Evolutionary conservation across 2,888 invertebrate genomes (phyloP).

Genomic region (Carcina quercana): DNA sequence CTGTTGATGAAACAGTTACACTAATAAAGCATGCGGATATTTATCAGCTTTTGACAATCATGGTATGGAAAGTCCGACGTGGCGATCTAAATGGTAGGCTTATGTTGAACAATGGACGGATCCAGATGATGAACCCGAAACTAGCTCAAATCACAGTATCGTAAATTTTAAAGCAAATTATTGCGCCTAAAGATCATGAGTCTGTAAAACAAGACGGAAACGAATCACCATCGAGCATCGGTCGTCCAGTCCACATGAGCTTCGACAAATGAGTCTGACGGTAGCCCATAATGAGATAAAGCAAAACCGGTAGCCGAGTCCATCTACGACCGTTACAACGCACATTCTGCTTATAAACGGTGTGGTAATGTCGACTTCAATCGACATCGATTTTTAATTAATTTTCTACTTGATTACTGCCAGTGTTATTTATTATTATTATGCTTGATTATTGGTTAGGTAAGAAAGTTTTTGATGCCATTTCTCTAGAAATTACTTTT

Average conservation of each 20-base stretch:
- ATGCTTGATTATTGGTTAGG: constrained; percentile 24
- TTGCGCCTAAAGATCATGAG: too few relatives aligned
- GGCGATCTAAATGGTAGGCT: too few relatives aligned
- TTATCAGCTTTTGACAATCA: too few relatives aligned
- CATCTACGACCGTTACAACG: constrained; percentile 62
- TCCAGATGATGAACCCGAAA: too few relatives aligned
- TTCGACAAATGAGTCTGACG: constrained; percentile 55
- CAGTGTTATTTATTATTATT: constrained; percentile 43
- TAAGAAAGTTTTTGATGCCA: not conserved
- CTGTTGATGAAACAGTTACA: too few relatives aligned
- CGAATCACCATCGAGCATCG: too few relatives aligned
- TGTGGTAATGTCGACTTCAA: constrained; percentile 59
- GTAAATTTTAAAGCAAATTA: too few relatives aligned
- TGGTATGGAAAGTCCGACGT: too few relatives aligned
- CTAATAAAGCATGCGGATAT: too few relatives aligned
- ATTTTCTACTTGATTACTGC: constrained; percentile 60
- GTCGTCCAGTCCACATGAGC: constrained; percentile 22
- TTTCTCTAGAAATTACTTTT: not conserved
- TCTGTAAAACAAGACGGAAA: too few relatives aligned
- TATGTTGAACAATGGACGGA: too few relatives aligned
- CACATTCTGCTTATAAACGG: constrained; percentile 56
- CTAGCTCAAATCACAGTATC: too few relatives aligned
- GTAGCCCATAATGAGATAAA: constrained; percentile 49
- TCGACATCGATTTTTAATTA: constrained; percentile 61
- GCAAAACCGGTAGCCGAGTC: constrained; percentile 68